Conservation (phyloP, 2,888 invertebrate genomes). For the Sinohyriopsis cumingii region DNA sequence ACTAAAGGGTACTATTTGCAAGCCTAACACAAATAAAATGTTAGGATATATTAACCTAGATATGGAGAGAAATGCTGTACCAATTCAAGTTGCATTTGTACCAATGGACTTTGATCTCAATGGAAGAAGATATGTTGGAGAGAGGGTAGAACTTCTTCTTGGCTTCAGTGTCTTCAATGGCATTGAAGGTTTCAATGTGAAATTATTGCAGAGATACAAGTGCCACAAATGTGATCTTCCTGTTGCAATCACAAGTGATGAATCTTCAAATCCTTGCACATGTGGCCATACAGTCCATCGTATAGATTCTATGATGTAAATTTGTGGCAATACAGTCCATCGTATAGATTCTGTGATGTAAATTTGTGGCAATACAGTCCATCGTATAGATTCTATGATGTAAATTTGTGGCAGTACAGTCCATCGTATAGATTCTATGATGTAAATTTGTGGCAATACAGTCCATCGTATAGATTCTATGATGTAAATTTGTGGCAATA, state of each 20-base stretch:
- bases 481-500: slow-evolving; percentile 8
- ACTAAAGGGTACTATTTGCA: slow-evolving; percentile 35
- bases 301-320: no score
- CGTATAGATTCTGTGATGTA: no score
- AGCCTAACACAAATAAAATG: slow-evolving; percentile 33
- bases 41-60: slow-evolving; percentile 30
- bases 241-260: slow-evolving; percentile 23
- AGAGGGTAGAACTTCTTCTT: slow-evolving; percentile 26
- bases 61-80: slow-evolving; percentile 18
- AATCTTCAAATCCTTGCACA: slow-evolving; percentile 3
- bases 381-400: no score
- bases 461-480: no score
- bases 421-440: no score
- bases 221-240: slow-evolving; percentile 18
- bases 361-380: no score
- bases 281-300: slow-evolving; percentile 15
- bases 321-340: no score
- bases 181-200: slow-evolving; percentile 31
- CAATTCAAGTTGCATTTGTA: slow-evolving; percentile 20
- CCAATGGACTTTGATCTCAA: slow-evolving; percentile 18
- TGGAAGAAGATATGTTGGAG: slow-evolving; percentile 22
- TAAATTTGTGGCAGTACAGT: no score
- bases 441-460: no score
- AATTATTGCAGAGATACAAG: slow-evolving; percentile 16
- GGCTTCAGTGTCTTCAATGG: slow-evolving; percentile 29